A percentile compares a stretch with the other conserved stretches of the same genome.
Conservation (phyloP, 2,113 vertebrate genomes). For the Mustelus asterias region DNA sequence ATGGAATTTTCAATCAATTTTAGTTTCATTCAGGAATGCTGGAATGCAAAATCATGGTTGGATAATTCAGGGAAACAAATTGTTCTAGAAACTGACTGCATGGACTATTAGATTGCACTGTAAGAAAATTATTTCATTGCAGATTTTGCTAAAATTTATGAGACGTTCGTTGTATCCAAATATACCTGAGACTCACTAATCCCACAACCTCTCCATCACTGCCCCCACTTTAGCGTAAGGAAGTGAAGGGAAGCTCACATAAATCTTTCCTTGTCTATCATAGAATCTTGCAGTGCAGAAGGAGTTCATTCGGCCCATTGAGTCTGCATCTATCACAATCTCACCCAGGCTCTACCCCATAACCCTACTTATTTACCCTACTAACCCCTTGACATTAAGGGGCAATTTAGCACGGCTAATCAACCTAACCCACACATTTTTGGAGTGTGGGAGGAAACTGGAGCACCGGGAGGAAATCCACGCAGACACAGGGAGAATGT, state of each 20-base stretch:
- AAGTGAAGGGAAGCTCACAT: neutral
- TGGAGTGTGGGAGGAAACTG: no score
- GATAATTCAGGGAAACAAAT: neutral
- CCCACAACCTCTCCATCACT: neutral
- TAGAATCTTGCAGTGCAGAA: no score
- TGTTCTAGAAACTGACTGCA: neutral
- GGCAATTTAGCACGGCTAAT: no score
- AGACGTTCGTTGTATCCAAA: neutral
- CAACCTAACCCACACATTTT: no score
- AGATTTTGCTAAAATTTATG: no score
- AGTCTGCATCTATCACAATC: no score
- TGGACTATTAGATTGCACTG: neutral
- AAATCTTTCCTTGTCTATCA: neutral
- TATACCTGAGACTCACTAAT: neutral
- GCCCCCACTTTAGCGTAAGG: neutral
- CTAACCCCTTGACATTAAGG: no score
- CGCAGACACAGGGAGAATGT: no score
- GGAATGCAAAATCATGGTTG: neutral
- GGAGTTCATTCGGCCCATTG: no score
- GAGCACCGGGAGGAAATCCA: no score
- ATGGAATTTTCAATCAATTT: neutral
- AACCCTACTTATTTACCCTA: no score
- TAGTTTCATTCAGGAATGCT: neutral
- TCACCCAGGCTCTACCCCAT: no score
- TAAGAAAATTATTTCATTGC: neutral